Evolutionary conservation across 1,140 invertebrate genomes (phyloP), one percentile per base, ranked within the genome.

Genomic region (Eueides isabella): DNA sequence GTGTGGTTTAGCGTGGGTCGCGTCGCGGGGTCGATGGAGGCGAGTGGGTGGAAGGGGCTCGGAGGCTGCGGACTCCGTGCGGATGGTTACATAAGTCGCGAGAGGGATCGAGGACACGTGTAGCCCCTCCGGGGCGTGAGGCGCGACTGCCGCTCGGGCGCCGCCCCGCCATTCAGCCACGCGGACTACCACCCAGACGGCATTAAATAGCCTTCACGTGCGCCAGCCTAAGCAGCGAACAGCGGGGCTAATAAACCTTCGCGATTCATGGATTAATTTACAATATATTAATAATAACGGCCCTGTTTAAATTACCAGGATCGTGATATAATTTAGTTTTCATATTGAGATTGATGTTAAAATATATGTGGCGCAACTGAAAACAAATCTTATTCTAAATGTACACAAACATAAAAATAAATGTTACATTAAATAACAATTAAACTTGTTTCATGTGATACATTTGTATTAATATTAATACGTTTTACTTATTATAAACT

Each of bases 1-100:
- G 76, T 75, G 80, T 84, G 83, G 80, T 77, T 80, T 76, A 80
- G 76, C 80, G 84, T 77, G 81, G 78, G 76, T 79, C 71, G 82
- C 72, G 69, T 71, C 83, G 84, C 85, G 84, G 87, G 88, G 88
- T 89, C 83, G 87, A 87, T 85, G 85, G 80, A 66, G 75, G 73
- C 71, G 73, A 74, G 76, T 75, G 81, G 78, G 83, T 77, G 83
- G 86, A 79, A 86, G 83, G 81, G 84, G 84, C 70, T 80, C 80
- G 85, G 89, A 90, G 89, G 89, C 89, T 91, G 90, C 84, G 84
- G 87, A 87, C 82, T 90, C 87, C 88, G 89, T 90, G 89, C 85
- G 87, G 89, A 87, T 90, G 85, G 84, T 92, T 92, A 92, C 84
- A 91, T 92, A 92, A 92, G 90, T 87, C 89, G 85, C 84, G 83